phyloP scores from a whole-genome alignment of 2,888 invertebrate species.

The Dryococelus australis region DNA sequence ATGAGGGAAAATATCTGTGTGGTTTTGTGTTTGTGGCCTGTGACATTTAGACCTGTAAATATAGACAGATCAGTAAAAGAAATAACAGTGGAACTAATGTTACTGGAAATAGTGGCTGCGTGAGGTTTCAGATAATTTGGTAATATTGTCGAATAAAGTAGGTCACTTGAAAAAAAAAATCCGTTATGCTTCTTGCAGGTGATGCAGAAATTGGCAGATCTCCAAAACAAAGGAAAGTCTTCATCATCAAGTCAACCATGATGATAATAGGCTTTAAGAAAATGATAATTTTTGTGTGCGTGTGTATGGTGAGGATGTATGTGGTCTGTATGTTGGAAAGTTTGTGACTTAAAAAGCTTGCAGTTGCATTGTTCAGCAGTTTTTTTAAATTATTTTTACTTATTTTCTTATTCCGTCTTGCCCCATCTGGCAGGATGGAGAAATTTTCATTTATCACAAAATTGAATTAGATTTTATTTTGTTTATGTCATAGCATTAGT shows the following conservation, averaged over 20 bases:
- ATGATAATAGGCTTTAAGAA: constrained; percentile 22
- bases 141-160: background rate
- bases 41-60: background rate
- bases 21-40: background rate
- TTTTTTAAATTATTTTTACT: background rate
- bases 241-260: constrained; percentile 39
- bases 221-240: constrained; percentile 39
- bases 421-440: too few species aligned
- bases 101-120: background rate
- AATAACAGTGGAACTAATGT: background rate
- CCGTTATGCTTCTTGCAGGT: constrained; percentile 40
- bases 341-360: background rate
- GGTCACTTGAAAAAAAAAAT: constrained; percentile 33
- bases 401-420: too few species aligned
- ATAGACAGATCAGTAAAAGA: background rate
- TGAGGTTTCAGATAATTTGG: constrained; percentile 12
- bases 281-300: background rate
- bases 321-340: background rate
- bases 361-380: background rate
- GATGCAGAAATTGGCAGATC: constrained; percentile 41
- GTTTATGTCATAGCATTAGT: too few species aligned
- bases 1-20: background rate
- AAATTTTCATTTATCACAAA: too few species aligned
- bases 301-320: background rate
- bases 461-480: too few species aligned